A percentile compares a stretch with the other conserved stretches of the same genome.
Conservation (phyloP, 2,888 invertebrate genomes). For the Ferdinandea cuprea region DNA sequence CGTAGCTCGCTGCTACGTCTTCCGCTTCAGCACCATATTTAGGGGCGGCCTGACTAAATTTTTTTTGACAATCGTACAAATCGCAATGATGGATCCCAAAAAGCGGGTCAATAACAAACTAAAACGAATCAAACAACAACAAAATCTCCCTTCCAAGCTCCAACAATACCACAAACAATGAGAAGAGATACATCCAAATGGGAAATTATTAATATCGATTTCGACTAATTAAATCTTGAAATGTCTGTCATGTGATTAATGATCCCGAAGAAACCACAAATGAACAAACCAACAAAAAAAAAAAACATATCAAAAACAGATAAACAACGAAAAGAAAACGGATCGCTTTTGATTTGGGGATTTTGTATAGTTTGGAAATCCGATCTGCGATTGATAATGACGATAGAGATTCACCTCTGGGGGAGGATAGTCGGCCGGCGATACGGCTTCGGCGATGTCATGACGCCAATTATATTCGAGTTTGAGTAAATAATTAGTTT, state of each 20-base stretch:
- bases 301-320: background rate
- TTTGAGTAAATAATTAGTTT: constrained; percentile 67
- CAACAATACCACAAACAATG: background rate
- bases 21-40: constrained; percentile 34
- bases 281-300: too few relatives aligned
- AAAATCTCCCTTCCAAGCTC: constrained; percentile 18
- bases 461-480: constrained; percentile 60
- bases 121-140: background rate
- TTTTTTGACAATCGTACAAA: constrained; percentile 60
- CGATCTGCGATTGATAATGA: constrained; percentile 59
- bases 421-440: constrained; percentile 20
- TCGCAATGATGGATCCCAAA: constrained; percentile 43
- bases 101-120: constrained; percentile 33
- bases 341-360: constrained; percentile 40
- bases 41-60: constrained; percentile 28
- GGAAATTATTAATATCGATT: constrained; percentile 67
- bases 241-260: constrained; percentile 71
- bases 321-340: constrained; percentile 18
- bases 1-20: constrained; percentile 45
- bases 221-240: constrained; percentile 72
- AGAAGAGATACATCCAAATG: constrained; percentile 30
- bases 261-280: constrained; percentile 21
- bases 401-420: background rate
- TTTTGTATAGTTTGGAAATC: constrained; percentile 26
- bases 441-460: constrained; percentile 64